Conservation (phyloP, 2,888 invertebrate species). For the Pilophorus perplexus region DNA sequence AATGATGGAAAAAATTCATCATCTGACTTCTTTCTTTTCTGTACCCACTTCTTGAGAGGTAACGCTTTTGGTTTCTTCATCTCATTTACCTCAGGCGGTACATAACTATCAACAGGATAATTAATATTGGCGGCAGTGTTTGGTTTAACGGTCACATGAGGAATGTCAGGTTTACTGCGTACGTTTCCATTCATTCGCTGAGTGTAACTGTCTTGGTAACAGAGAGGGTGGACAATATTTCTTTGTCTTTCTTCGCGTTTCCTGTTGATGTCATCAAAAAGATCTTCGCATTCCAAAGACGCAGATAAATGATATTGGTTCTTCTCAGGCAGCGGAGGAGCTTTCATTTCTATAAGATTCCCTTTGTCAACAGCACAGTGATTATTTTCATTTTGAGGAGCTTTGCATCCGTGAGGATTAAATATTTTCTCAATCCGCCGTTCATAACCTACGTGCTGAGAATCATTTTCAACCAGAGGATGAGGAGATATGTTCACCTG, state of each 20-base stretch:
- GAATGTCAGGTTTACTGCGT: slow-evolving; percentile 21
- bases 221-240: slow-evolving; percentile 42
- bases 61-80: slow-evolving; percentile 14
- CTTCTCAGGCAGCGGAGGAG: slow-evolving; percentile 27
- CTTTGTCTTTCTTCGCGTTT: slow-evolving; percentile 42
- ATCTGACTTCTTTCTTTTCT: slow-evolving; percentile 25
- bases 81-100: not conserved
- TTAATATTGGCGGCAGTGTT: slow-evolving; percentile 24
- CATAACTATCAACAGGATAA: slow-evolving; percentile 11
- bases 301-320: slow-evolving; percentile 43
- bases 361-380: slow-evolving; percentile 12
- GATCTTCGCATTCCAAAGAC: slow-evolving; percentile 41
- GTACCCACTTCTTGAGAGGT: slow-evolving; percentile 35
- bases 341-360: slow-evolving; percentile 7
- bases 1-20: slow-evolving; percentile 22
- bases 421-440: slow-evolving; percentile 38
- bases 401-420: slow-evolving; percentile 33
- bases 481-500: slow-evolving; percentile 8
- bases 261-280: slow-evolving; percentile 43
- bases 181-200: slow-evolving; percentile 17
- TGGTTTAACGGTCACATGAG: slow-evolving; percentile 27
- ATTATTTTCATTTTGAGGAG: not conserved
- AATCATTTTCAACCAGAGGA: slow-evolving; percentile 7
- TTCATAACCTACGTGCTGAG: slow-evolving; percentile 22
- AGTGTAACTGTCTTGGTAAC: slow-evolving; percentile 28